A percentile compares a stretch with the other conserved stretches of the same genome.
These are phyloP conservation scores for Clarias fuscus DNA, from an alignment of 2,797 vertebrate genomes.

Conservation along the genomic window DNA sequence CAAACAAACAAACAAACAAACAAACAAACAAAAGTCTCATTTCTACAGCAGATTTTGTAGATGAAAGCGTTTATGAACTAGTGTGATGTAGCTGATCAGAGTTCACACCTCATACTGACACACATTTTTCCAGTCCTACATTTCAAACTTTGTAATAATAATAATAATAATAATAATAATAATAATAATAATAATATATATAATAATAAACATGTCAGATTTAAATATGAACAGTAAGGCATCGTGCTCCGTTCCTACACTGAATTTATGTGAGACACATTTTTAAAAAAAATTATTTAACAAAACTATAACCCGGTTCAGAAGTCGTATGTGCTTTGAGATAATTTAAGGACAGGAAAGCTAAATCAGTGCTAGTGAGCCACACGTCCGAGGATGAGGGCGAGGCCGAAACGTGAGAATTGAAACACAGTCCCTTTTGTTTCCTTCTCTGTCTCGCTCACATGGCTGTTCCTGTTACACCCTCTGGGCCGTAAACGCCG, in stretches of 20 bases:
- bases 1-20: too few relatives aligned
- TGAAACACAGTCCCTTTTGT: constrained; percentile 62
- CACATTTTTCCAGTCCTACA: not conserved
- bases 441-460: constrained; percentile 59
- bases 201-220: not conserved
- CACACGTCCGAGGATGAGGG: constrained; percentile 37
- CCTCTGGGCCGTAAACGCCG: constrained; percentile 72
- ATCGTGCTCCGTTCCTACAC: not conserved
- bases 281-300: not conserved
- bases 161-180: not conserved
- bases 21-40: too few relatives aligned
- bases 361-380: constrained; percentile 20
- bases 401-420: constrained; percentile 57
- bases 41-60: not conserved
- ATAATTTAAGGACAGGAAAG: not conserved
- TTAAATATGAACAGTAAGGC: too few relatives aligned
- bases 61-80: not conserved
- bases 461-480: constrained; percentile 76
- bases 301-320: too few relatives aligned
- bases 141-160: not conserved
- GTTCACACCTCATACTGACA: not conserved
- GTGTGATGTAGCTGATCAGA: constrained; percentile 1
- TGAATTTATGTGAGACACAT: too few relatives aligned
- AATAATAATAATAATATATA: not conserved
- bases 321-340: not conserved